phyloP scores from a whole-genome alignment of 2,113 vertebrate genomes.

The Corvus moneduloides region DNA sequence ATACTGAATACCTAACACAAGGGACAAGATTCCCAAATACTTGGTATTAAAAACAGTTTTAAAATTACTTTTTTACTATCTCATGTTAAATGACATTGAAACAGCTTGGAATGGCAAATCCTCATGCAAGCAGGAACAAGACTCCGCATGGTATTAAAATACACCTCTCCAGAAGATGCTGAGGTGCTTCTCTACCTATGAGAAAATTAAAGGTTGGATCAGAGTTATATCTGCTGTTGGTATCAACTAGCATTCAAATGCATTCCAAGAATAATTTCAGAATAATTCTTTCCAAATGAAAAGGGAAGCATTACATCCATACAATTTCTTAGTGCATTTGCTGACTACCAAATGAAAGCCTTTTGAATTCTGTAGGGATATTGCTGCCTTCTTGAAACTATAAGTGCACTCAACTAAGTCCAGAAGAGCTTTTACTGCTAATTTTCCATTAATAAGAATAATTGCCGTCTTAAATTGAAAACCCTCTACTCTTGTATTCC shows the following conservation, averaged over 20 bases:
- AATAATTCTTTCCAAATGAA: neutral
- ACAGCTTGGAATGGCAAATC: neutral
- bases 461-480: slow-evolving; percentile 37
- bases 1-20: neutral
- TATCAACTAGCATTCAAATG: neutral
- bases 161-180: neutral
- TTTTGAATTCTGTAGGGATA: slow-evolving; percentile 44
- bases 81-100: neutral
- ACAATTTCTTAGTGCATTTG: slow-evolving; percentile 26
- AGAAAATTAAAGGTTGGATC: neutral
- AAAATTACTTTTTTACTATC: neutral
- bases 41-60: neutral
- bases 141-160: neutral
- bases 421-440: slow-evolving; percentile 52
- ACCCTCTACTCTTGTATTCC: neutral
- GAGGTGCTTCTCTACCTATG: neutral
- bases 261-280: neutral
- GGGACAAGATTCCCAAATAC: neutral
- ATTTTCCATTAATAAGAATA: slow-evolving; percentile 54
- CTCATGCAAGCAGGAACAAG: neutral
- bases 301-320: neutral
- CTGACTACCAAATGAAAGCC: slow-evolving; percentile 7
- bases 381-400: neutral
- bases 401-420: slow-evolving; percentile 39
- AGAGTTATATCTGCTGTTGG: neutral